A percentile compares a stretch with the other conserved stretches of the same genome.
Evolutionary conservation across 2,797 vertebrate species (phyloP).

Genomic region (Arnoldichthys spilopterus): DNA sequence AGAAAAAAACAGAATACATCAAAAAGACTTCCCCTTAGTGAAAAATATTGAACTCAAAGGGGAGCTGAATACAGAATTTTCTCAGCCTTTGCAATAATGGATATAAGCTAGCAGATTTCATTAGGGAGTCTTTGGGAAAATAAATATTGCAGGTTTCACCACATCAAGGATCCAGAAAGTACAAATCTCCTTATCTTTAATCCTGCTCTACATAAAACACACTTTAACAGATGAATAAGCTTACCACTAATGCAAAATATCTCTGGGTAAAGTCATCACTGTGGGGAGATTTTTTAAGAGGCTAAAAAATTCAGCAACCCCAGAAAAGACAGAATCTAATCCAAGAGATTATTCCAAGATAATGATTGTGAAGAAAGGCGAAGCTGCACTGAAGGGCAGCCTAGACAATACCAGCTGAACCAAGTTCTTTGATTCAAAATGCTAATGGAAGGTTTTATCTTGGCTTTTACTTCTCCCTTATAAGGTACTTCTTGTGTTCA

Average conservation of each 20-base stretch:
- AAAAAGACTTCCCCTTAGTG: slow-evolving; percentile 27
- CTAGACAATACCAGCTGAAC: neutral
- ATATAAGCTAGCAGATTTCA: slow-evolving; percentile 41
- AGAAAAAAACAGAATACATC: slow-evolving; percentile 48
- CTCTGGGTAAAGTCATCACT: slow-evolving; percentile 28
- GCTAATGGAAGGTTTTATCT: neutral
- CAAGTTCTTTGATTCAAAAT: neutral
- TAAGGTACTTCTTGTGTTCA: neutral
- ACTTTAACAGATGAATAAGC: slow-evolving; percentile 58
- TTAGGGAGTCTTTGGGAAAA: slow-evolving; percentile 41
- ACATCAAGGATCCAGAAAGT: slow-evolving; percentile 34
- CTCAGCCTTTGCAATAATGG: slow-evolving; percentile 21
- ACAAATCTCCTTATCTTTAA: slow-evolving; percentile 61
- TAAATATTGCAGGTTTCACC: slow-evolving; percentile 45
- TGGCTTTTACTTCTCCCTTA: neutral
- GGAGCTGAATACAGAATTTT: slow-evolving; percentile 21
- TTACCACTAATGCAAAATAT: slow-evolving; percentile 35
- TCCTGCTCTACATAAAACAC: slow-evolving; percentile 61
- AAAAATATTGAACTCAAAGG: slow-evolving; percentile 31
- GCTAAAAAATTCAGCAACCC: slow-evolving; percentile 48
- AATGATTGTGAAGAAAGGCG: slow-evolving; percentile 35
- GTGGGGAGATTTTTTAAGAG: slow-evolving; percentile 30
- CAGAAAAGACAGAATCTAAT: slow-evolving; percentile 35
- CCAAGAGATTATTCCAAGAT: slow-evolving; percentile 46
- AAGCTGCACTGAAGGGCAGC: slow-evolving; percentile 10